These are phyloP conservation scores for Tachina fera DNA, from an alignment of 2,888 invertebrate genomes.

Conservation along the genomic window DNA sequence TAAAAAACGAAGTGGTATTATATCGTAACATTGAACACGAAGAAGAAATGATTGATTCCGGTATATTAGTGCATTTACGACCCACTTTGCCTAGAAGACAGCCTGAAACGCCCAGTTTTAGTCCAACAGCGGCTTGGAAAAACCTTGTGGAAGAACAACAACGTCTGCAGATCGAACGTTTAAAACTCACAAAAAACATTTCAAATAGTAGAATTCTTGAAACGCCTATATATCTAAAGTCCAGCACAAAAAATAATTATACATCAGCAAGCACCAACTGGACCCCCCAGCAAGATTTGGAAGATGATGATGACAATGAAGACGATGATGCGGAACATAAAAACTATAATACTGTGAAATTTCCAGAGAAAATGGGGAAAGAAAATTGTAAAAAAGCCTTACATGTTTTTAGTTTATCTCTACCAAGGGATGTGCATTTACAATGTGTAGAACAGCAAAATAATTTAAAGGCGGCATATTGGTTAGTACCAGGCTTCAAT, in stretches of 20 bases:
- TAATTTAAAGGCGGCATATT: slow-evolving; percentile 20
- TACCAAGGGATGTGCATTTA: slow-evolving; percentile 87
- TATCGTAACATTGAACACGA: slow-evolving; percentile 19
- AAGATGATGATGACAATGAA: slow-evolving; percentile 84
- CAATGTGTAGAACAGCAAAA: slow-evolving; percentile 38
- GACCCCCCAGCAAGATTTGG: slow-evolving; percentile 95
- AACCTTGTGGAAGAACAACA: slow-evolving; percentile 83
- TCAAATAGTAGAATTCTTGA: slow-evolving; percentile 61
- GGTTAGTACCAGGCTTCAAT: slow-evolving; percentile 84
- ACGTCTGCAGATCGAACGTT: slow-evolving; percentile 56
- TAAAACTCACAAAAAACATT: not conserved
- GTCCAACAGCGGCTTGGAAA: slow-evolving; percentile 92
- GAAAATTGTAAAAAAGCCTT: slow-evolving; percentile 80
- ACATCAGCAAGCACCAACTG: slow-evolving; percentile 84
- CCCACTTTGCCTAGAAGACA: slow-evolving; percentile 92
- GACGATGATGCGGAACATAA: not conserved
- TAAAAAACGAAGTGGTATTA: not conserved
- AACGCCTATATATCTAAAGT: slow-evolving; percentile 72
- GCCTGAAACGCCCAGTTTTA: slow-evolving; percentile 90
- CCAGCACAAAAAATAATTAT: slow-evolving; percentile 3
- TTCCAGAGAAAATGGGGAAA: not conserved
- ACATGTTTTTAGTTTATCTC: slow-evolving; percentile 89
- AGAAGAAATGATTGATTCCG: slow-evolving; percentile 83
- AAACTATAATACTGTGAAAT: slow-evolving; percentile 22
- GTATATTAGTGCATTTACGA: slow-evolving; percentile 89